Evolutionary conservation across 2,113 vertebrate genomes (phyloP).

Genomic region (Phrynosoma platyrhinos): DNA sequence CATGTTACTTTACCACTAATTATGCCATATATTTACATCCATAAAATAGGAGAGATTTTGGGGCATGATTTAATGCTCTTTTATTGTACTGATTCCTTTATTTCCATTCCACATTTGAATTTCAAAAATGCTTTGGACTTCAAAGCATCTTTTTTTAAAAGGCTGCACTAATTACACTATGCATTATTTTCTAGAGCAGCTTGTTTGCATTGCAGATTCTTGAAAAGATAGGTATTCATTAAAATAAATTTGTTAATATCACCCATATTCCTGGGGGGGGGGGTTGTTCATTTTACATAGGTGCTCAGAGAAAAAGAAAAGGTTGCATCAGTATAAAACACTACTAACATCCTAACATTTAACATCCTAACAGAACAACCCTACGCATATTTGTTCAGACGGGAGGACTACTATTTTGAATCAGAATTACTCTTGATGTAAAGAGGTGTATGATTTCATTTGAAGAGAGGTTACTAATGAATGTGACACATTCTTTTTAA

Average conservation of each 20-base stretch:
- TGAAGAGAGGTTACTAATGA: slow-evolving; percentile 29
- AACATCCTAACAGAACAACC: not conserved
- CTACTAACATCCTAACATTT: slow-evolving; percentile 4
- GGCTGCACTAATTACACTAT: slow-evolving; percentile 85
- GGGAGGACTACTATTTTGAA: not conserved
- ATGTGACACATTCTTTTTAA: not conserved
- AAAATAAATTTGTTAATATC: slow-evolving; percentile 85
- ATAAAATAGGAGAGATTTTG: slow-evolving; percentile 78
- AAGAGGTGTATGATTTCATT: not conserved
- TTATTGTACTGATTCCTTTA: slow-evolving; percentile 92
- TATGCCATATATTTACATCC: slow-evolving; percentile 86
- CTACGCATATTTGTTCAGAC: not conserved
- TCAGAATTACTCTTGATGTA: not conserved
- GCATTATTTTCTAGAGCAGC: slow-evolving; percentile 83
- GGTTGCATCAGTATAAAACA: slow-evolving; percentile 38
- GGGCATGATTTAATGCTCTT: slow-evolving; percentile 77
- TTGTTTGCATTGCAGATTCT: slow-evolving; percentile 94
- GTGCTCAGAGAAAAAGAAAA: slow-evolving; percentile 50
- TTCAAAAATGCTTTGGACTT: slow-evolving; percentile 94
- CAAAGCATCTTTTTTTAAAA: slow-evolving; percentile 89
- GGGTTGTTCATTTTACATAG: slow-evolving; percentile 58
- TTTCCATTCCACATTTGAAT: slow-evolving; percentile 90
- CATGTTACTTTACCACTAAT: slow-evolving; percentile 80
- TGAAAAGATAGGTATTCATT: slow-evolving; percentile 87
- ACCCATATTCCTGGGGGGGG: slow-evolving; percentile 64